phyloP scores from a whole-genome alignment of 2,888 invertebrate species.

The Volucella zonaria region DNA sequence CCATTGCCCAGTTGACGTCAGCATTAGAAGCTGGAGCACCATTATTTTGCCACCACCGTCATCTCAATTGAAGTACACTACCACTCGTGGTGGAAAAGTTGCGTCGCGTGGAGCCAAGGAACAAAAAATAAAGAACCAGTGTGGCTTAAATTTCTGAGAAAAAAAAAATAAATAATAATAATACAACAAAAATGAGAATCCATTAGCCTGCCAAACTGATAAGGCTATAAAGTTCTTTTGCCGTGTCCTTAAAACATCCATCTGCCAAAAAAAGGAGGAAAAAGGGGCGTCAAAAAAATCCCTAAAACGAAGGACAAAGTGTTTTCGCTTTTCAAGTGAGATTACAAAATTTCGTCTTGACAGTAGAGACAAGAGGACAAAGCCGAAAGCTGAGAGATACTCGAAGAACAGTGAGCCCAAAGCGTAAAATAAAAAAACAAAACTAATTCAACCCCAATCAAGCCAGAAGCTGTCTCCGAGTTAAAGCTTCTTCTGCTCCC shows the following conservation, averaged over 20 bases:
- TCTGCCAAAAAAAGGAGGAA: conserved; percentile 22
- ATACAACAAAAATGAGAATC: conserved; percentile 19
- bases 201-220: conserved; percentile 48
- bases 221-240: conserved; percentile 17
- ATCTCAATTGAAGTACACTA: conserved; percentile 7
- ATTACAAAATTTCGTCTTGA: conserved; percentile 54
- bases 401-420: conserved; percentile 6
- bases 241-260: conserved; percentile 39
- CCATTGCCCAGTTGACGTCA: conserved; percentile 40
- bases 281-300: background rate
- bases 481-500: conserved; percentile 19
- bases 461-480: conserved; percentile 40
- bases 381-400: background rate
- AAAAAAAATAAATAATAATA: conserved; percentile 11
- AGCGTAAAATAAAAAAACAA: conserved; percentile 11
- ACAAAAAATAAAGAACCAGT: background rate
- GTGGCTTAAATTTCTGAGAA: background rate
- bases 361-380: conserved; percentile 3
- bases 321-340: conserved; percentile 35
- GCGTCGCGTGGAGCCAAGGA: conserved; percentile 7
- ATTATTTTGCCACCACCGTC: conserved; percentile 8
- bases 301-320: conserved; percentile 20
- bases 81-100: conserved; percentile 26
- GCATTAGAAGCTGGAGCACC: conserved; percentile 14
- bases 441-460: conserved; percentile 50